phyloP scores from a whole-genome alignment of 2,888 invertebrate genomes.

The Limenitis camilla region DNA sequence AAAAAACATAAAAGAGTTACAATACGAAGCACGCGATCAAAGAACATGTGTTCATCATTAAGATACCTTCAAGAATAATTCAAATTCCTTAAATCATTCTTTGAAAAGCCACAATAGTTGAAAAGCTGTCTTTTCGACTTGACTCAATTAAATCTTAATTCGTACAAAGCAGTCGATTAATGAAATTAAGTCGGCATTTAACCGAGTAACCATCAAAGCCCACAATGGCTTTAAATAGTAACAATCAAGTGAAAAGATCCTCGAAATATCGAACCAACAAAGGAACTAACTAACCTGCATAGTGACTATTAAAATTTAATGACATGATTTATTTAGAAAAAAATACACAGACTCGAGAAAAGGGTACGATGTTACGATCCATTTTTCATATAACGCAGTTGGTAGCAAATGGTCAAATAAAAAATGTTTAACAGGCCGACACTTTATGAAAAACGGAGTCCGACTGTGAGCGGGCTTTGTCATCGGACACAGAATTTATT shows the following conservation, averaged over 20 bases:
- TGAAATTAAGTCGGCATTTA: slow-evolving; percentile 74
- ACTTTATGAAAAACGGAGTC: slow-evolving; percentile 71
- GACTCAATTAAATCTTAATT: slow-evolving; percentile 74
- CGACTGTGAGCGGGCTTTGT: slow-evolving; percentile 64
- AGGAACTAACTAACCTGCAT: slow-evolving; percentile 68
- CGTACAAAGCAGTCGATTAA: slow-evolving; percentile 71
- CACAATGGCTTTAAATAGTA: slow-evolving; percentile 69
- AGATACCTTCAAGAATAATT: slow-evolving; percentile 52
- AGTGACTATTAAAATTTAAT: slow-evolving; percentile 75
- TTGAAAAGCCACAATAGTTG: slow-evolving; percentile 41
- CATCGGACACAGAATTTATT: slow-evolving; percentile 67
- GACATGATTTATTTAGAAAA: slow-evolving; percentile 72
- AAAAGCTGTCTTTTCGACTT: slow-evolving; percentile 52
- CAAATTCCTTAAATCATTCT: slow-evolving; percentile 55
- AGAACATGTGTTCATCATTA: slow-evolving; percentile 62
- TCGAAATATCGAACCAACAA: slow-evolving; percentile 59
- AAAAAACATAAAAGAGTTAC: slow-evolving; percentile 17
- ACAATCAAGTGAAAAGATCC: slow-evolving; percentile 67
- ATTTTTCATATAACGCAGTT: slow-evolving; percentile 75
- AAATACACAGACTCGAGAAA: slow-evolving; percentile 59
- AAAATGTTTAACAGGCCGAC: slow-evolving; percentile 72
- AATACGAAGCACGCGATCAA: slow-evolving; percentile 45
- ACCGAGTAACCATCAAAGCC: slow-evolving; percentile 59
- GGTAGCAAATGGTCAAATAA: slow-evolving; percentile 74
- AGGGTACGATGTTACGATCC: slow-evolving; percentile 72